phyloP scores from a whole-genome alignment of 2,113 vertebrate genomes.

The Lophura nycthemera region DNA sequence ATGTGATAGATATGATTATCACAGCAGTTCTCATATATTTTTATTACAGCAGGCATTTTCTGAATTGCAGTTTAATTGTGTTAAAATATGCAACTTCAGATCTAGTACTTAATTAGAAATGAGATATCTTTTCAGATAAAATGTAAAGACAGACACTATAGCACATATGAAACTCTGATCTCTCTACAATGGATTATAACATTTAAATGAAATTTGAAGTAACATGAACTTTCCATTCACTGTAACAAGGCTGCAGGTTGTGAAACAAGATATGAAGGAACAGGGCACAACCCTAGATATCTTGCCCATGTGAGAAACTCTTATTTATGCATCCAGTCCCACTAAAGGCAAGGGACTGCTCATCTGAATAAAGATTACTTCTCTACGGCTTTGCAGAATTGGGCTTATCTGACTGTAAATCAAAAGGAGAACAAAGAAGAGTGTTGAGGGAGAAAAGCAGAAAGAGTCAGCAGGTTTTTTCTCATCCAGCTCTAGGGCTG shows the following conservation, averaged over 20 bases:
- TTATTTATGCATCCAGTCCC: conserved; percentile 11
- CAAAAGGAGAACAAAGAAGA: conserved; percentile 61
- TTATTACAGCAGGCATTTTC: conserved; percentile 14
- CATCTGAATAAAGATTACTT: conserved; percentile 53
- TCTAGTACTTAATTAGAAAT: conserved; percentile 36
- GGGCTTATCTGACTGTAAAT: conserved; percentile 51
- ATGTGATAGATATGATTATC: not conserved
- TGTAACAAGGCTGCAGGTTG: not conserved
- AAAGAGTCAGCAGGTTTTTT: conserved; percentile 45
- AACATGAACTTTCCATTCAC: conserved; percentile 31
- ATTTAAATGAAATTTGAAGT: conserved; percentile 32
- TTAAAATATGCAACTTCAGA: conserved; percentile 16
- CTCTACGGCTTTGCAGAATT: conserved; percentile 29
- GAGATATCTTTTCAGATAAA: not conserved
- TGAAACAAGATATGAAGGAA: conserved; percentile 38
- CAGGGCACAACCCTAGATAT: conserved; percentile 1
- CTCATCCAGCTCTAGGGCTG: conserved; percentile 31
- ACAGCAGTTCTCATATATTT: not conserved
- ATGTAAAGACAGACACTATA: not conserved
- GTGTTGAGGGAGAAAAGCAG: conserved; percentile 32
- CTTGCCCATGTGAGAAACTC: conserved; percentile 7
- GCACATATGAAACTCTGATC: not conserved
- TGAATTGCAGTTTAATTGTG: conserved; percentile 3
- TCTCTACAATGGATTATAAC: conserved; percentile 21
- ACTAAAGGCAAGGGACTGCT: conserved; percentile 28